phyloP scores from a whole-genome alignment of 2,113 vertebrate species.

The Stercorarius parasiticus region DNA sequence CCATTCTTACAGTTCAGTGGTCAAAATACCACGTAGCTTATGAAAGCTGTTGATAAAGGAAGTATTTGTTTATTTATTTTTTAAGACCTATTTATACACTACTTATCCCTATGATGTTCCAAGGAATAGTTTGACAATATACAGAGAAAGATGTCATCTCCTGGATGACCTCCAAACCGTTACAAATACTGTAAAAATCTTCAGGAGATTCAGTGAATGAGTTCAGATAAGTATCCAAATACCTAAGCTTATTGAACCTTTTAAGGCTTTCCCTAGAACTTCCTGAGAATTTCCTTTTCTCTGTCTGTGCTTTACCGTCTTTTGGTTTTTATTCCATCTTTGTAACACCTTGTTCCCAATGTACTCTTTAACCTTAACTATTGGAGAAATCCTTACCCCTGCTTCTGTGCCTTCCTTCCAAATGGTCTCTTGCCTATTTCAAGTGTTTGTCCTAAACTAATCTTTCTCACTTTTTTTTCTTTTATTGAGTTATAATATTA shows the following conservation, averaged over 20 bases:
- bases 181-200: background rate
- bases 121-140: background rate
- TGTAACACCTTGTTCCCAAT: background rate
- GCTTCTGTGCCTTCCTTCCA: background rate
- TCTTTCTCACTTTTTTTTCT: background rate
- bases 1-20: background rate
- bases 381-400: background rate
- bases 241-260: background rate
- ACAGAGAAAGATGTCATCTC: background rate
- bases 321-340: background rate
- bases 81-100: background rate
- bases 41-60: background rate
- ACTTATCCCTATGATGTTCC: background rate
- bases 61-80: background rate
- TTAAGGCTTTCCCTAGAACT: background rate
- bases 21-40: background rate
- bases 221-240: background rate
- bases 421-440: background rate
- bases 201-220: background rate
- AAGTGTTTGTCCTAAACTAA: background rate
- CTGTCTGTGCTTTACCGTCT: background rate
- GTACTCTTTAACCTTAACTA: background rate
- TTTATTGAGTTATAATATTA: background rate
- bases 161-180: background rate
- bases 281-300: background rate